Base-by-base conservation (phyloP, 2,113 vertebrate species). In the Ardeotis arabs region DNA sequence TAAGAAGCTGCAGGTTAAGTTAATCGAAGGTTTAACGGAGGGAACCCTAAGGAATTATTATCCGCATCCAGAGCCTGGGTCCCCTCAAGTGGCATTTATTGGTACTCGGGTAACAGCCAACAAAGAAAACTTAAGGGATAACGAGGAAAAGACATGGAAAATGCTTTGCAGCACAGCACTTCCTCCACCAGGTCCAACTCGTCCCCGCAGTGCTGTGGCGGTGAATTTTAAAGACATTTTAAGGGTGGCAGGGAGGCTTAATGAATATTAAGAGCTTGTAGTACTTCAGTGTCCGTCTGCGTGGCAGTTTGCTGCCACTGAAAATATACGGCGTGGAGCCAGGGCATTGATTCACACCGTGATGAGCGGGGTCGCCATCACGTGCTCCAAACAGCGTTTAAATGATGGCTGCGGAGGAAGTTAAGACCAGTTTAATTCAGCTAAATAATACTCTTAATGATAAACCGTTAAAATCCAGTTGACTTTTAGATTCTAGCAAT, bases 401-500 rank as follows among this genome's bases (percentile, higher is more conserved):
- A 82, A 91, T 84, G 41, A 91, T 53, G 74, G 17, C 49, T 82
- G 63, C 1, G 0, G 53, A 52, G 37, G 74, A 94, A 94, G 66
- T 94, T 89, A 89, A 95, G 66, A 95, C 78, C 87, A 76, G 50
- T 91, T 96, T 96, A 96, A 96, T 96, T 81, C 4, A 1, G 75
- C 77, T 93, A 94, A 95, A 94, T 93, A 95, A 96, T 91, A 69
- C 62, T n/a, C 55, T 84, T 91, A 95, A 95, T 68, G 66, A 95
- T 84, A 89, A 95, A 94, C 66, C 78, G 73, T 89, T 96, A 95
- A 94, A 96, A 96, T 85, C 78, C 58, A 89, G 84, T 82, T 73
- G 89, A 55, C 85, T 93, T 94, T 91, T 66, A 69, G 78, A 77
- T 95, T 84, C 66, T 7, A 59, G 78, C 93, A 90, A 91, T 96